A percentile compares a stretch with the other conserved stretches of the same genome.
Conservation (phyloP, 1,140 invertebrate species). For the Nephila pilipes region DNA sequence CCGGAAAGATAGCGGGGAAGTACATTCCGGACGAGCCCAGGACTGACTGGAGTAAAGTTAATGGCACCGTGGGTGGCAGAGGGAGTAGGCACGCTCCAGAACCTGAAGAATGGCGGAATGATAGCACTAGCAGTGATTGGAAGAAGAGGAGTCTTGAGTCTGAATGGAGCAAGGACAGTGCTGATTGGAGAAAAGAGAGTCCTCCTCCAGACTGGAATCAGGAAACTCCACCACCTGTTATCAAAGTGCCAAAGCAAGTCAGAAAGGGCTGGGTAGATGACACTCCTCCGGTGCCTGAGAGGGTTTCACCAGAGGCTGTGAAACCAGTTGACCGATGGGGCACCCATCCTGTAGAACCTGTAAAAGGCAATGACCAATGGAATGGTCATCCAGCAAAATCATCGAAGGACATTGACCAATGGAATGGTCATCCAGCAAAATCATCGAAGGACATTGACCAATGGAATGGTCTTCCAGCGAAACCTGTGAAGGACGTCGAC, state of each 20-base stretch:
- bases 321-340: constrained; percentile 39
- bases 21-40: background rate
- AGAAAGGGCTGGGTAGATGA: background rate
- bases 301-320: background rate
- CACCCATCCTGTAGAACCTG: background rate
- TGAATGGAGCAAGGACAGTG: constrained; percentile 65
- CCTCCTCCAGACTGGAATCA: constrained; percentile 16
- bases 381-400: constrained; percentile 7
- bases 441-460: constrained; percentile 29
- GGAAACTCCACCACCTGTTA: background rate
- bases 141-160: constrained; percentile 65
- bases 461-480: constrained; percentile 2
- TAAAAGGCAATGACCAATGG: constrained; percentile 25
- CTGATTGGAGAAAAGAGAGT: constrained; percentile 58
- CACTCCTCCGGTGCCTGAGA: background rate
- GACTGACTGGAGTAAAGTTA: constrained; percentile 69
- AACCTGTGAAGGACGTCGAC: background rate
- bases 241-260: constrained; percentile 1
- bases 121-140: constrained; percentile 67
- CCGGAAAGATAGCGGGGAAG: background rate
- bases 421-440: constrained; percentile 43
- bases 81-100: constrained; percentile 24
- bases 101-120: constrained; percentile 58
- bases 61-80: constrained; percentile 41
- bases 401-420: constrained; percentile 11